Evolutionary conservation across 2,888 invertebrate species (phyloP), one percentile per base, ranked within the genome.

Genomic region (Pheosia tremula): DNA sequence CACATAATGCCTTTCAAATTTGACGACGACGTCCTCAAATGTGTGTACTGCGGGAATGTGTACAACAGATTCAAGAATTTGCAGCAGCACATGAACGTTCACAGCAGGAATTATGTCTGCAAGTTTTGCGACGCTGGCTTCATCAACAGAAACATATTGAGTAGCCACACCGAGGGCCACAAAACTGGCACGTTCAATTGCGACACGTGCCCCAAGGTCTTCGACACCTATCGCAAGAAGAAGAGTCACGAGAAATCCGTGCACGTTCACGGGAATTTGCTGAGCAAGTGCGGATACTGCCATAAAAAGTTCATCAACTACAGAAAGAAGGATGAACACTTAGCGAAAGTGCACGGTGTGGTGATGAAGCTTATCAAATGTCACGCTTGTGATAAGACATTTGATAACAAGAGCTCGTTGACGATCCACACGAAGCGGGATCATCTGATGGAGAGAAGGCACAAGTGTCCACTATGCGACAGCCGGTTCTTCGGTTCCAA

Each of bases 191-290:
- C 80, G 0, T 89, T 87, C 67, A 80, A 83, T 57, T 91, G 90
- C 58, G 79, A 81, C 39, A 69, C 79, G 7, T 94, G 94, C 63
- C 79, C 88, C 0, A 94, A 94, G 76, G 85, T 90, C 0, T 94
- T 94, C 60, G 88, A 90, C n/a, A 93, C 92, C 0, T 80, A 86
- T 10, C 81, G 88, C 39, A 92, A 93, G 63, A 83, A 90, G 63
- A 87, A 87, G 55, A 85, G 89, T 0, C 94, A 94, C 62, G 90
- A 90, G 59, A 88, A 87, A 49, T 84, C 86, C 1, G 90, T 93
- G 0, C 94, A 90, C 53, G 75, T 83, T 0, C 80, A 85, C 49
- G 78, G 71, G 3, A 79, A 79, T 10, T 64, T 74, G 63, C 56
- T 84, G 7, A 84, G 83, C 66, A 86, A 85, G 62, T 91, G 91